Conservation (phyloP, 1,140 invertebrate species). For the Hylaeus volcanicus region DNA sequence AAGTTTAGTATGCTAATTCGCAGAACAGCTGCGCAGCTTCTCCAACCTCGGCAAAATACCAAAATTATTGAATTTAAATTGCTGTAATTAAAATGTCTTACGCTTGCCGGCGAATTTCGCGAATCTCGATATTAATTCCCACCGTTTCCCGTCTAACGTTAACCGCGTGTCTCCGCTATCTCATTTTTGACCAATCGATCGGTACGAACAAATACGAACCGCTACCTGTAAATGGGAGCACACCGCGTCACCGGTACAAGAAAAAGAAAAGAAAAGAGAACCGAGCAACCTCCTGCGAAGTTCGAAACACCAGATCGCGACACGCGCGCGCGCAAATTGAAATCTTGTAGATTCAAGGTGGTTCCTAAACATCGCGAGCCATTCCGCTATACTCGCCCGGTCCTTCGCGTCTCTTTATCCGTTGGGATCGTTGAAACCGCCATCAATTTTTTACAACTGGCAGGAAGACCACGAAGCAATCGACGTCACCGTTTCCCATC, state of each 20-base stretch:
- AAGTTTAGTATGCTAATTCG: slow-evolving; percentile 82
- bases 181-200: not conserved
- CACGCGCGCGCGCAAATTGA: too few species aligned
- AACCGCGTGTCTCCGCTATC: slow-evolving; percentile 12
- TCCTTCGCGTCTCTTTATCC: too few species aligned
- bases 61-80: slow-evolving; percentile 82
- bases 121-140: slow-evolving; percentile 56
- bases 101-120: slow-evolving; percentile 50
- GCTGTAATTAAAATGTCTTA: slow-evolving; percentile 80
- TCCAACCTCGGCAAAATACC: slow-evolving; percentile 74
- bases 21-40: slow-evolving; percentile 78
- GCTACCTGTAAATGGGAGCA: too few species aligned
- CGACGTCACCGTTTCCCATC: slow-evolving; percentile 25
- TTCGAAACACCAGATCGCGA: too few species aligned
- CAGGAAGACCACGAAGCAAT: not conserved
- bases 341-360: too few species aligned
- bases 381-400: too few species aligned
- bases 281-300: too few species aligned
- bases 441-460: too few species aligned
- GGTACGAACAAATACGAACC: too few species aligned
- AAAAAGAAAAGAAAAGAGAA: too few species aligned
- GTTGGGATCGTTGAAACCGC: not conserved
- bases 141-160: slow-evolving; percentile 15
- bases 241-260: too few species aligned
- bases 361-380: too few species aligned